Evolutionary conservation across 2,888 invertebrate genomes (phyloP).

Genomic region (Mantis religiosa): DNA sequence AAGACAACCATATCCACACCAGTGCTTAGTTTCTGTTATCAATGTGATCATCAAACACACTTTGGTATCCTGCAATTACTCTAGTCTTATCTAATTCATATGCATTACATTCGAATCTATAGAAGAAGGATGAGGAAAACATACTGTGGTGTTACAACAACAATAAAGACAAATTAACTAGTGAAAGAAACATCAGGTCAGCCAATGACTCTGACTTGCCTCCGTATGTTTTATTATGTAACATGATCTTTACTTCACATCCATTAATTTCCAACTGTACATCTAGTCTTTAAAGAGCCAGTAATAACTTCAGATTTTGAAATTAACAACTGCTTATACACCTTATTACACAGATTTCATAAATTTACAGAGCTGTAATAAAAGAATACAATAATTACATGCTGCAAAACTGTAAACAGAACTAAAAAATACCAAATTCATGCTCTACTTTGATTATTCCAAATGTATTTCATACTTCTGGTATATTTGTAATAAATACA

Average conservation of each 20-base stretch:
- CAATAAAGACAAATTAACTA: background rate
- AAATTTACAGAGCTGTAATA: conserved; percentile 1
- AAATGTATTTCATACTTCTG: background rate
- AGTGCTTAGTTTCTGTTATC: too few relatives aligned
- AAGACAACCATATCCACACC: too few relatives aligned
- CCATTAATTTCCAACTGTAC: background rate
- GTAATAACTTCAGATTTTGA: background rate
- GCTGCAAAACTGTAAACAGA: conserved; percentile 2
- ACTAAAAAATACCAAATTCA: background rate
- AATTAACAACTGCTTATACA: background rate
- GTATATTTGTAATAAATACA: background rate
- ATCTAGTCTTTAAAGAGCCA: background rate
- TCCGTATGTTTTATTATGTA: background rate
- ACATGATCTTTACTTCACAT: background rate
- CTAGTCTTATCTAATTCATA: too few relatives aligned
- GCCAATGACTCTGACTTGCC: background rate
- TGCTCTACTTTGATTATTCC: background rate
- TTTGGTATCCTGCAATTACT: too few relatives aligned
- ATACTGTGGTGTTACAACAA: too few relatives aligned
- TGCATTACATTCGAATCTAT: too few relatives aligned
- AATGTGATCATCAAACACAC: too few relatives aligned
- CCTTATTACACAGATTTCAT: background rate
- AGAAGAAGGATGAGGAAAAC: too few relatives aligned
- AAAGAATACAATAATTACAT: background rate
- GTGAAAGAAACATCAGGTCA: background rate